Percentiles rank a stretch among this genome's conserved stretches.
Evolutionary conservation across 2,888 invertebrate genomes (phyloP).

Genomic region (Pachycephus smyrnensis): DNA sequence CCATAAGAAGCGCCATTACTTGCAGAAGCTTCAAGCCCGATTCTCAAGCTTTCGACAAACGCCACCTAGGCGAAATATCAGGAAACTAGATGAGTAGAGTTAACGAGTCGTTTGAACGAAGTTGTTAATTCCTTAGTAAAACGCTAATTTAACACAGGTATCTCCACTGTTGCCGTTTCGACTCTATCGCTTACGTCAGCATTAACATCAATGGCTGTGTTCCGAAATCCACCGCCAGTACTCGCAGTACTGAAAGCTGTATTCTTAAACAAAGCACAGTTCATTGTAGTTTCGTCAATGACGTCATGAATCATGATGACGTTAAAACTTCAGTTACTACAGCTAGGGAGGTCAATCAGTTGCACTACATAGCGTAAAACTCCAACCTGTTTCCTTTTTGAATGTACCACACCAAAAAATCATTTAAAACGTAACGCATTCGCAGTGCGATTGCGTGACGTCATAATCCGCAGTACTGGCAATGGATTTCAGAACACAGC

Average conservation of each 20-base stretch:
- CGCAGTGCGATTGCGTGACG: neutral
- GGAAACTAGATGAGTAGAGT: neutral
- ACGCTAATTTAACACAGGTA: neutral
- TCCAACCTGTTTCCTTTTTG: neutral
- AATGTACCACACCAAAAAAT: neutral
- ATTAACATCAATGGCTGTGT: too few relatives aligned
- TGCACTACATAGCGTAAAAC: neutral
- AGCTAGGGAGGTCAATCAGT: neutral
- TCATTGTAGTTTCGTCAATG: neutral
- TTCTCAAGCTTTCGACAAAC: neutral
- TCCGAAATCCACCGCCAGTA: too few relatives aligned
- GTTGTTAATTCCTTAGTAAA: neutral
- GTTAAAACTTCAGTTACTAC: neutral
- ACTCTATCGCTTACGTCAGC: neutral
- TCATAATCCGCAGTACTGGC: neutral
- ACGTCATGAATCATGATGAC: neutral
- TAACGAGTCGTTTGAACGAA: neutral
- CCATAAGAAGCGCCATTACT: neutral
- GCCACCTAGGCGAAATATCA: neutral
- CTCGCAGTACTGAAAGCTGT: too few relatives aligned
- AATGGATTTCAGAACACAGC: too few relatives aligned
- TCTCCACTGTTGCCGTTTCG: neutral
- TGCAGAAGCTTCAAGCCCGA: neutral
- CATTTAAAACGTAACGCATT: neutral
- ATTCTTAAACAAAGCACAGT: neutral